phyloP scores from a whole-genome alignment of 2,888 invertebrate genomes.

The Lysandra coridon region DNA sequence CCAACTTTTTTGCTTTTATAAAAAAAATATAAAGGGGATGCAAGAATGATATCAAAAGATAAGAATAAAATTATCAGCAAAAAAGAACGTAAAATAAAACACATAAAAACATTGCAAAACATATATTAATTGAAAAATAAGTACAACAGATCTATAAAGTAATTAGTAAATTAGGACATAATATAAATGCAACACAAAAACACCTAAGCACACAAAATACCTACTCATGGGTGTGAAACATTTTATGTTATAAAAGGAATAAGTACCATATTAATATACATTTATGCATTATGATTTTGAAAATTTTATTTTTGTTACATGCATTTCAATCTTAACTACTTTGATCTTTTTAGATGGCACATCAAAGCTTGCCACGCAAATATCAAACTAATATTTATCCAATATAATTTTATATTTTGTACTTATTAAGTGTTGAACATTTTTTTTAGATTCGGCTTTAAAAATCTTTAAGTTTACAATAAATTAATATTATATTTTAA shows the following conservation, averaged over 20 bases:
- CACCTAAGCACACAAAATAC: neutral
- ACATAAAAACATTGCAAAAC: neutral
- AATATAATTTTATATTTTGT: neutral
- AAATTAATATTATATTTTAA: neutral
- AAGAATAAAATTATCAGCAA: neutral
- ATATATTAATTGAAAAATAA: conserved; percentile 3
- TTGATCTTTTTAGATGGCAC: neutral
- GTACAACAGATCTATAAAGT: neutral
- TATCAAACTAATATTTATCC: too few species aligned
- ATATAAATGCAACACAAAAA: conserved; percentile 1
- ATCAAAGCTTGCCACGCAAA: neutral
- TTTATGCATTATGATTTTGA: neutral
- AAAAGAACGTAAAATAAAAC: neutral
- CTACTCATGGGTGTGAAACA: neutral
- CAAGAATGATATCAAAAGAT: neutral
- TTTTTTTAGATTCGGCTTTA: neutral
- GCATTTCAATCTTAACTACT: neutral
- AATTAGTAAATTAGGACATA: neutral
- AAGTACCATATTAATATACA: neutral
- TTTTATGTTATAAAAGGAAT: neutral
- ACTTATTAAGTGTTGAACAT: neutral
- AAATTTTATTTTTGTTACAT: too few species aligned
- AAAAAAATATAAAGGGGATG: too few species aligned
- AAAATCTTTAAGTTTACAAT: neutral
- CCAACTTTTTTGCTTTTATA: too few species aligned